A percentile compares a stretch with the other conserved stretches of the same genome.
These are phyloP conservation scores for Pseudococcus jackbeardsleyi DNA, from an alignment of 2,888 invertebrate genomes.

Conservation along the genomic window DNA sequence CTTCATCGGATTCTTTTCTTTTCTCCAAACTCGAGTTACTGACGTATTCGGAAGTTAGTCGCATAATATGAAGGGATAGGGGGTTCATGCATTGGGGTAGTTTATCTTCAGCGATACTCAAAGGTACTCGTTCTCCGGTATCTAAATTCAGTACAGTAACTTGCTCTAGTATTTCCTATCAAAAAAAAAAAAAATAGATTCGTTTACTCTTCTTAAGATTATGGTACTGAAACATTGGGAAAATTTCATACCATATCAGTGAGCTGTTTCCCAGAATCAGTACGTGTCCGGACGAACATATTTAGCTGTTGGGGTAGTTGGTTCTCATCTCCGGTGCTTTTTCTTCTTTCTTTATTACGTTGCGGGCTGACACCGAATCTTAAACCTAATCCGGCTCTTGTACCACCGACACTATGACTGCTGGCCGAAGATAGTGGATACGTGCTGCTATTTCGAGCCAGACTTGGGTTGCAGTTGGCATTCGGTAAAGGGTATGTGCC, in stretches of 20 bases:
- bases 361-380: slow-evolving; percentile 68
- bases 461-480: not conserved
- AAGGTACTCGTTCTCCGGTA: slow-evolving; percentile 90
- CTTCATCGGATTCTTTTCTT: slow-evolving; percentile 83
- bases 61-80: slow-evolving; percentile 93
- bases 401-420: slow-evolving; percentile 66
- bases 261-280: slow-evolving; percentile 88
- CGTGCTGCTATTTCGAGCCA: slow-evolving; percentile 68
- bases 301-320: slow-evolving; percentile 76
- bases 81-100: slow-evolving; percentile 93
- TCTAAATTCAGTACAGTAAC: slow-evolving; percentile 77
- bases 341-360: slow-evolving; percentile 77
- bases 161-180: slow-evolving; percentile 89
- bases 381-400: slow-evolving; percentile 65
- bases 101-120: slow-evolving; percentile 95
- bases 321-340: slow-evolving; percentile 87
- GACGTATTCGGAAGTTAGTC: slow-evolving; percentile 91
- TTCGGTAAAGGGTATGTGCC: slow-evolving; percentile 49
- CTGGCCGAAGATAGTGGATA: slow-evolving; percentile 70
- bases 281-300: slow-evolving; percentile 83
- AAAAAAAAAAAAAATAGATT: not conserved
- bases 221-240: not conserved
- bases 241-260: slow-evolving; percentile 79
- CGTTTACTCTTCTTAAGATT: too few species aligned
- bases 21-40: slow-evolving; percentile 77